Evolutionary conservation across 2,797 vertebrate species (phyloP).

Genomic region (Rhadinocentrus ornatus): DNA sequence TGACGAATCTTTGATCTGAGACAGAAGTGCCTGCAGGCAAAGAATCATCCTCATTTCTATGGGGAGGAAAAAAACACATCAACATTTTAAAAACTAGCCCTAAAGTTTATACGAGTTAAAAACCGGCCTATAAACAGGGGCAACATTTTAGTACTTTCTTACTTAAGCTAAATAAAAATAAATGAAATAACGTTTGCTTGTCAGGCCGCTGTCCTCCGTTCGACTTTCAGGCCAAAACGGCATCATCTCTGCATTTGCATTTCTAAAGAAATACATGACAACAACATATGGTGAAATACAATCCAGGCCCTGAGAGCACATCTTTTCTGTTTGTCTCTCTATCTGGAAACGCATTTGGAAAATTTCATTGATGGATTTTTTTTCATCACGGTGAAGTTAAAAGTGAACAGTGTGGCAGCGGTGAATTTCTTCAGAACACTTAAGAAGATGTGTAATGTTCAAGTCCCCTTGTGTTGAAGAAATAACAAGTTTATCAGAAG

Average conservation of each 20-base stretch:
- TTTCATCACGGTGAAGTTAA: constrained; percentile 4
- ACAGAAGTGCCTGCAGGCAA: constrained; percentile 48
- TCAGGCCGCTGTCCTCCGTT: background rate
- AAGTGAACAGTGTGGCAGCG: background rate
- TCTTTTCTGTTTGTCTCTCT: background rate
- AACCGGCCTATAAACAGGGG: constrained; percentile 9
- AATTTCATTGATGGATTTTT: constrained; percentile 1
- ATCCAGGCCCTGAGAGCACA: background rate
- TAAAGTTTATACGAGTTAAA: constrained; percentile 30
- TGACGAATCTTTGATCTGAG: constrained; percentile 63
- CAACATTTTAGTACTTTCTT: background rate
- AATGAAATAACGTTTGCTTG: background rate
- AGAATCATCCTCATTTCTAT: constrained; percentile 38
- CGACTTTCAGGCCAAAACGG: constrained; percentile 18
- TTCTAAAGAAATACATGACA: background rate
- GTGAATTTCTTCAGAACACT: background rate
- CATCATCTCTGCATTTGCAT: constrained; percentile 4
- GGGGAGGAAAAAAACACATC: constrained; percentile 24
- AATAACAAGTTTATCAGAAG: background rate
- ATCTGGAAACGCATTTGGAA: background rate
- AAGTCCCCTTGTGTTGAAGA: constrained; percentile 3
- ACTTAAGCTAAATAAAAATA: background rate
- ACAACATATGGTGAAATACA: constrained; percentile 3
- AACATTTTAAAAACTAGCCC: constrained; percentile 25
- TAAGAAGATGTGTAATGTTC: background rate